A percentile compares a stretch with the other conserved stretches of the same genome.
Conservation (phyloP, 2,113 vertebrate species). For the Centropristis striata region DNA sequence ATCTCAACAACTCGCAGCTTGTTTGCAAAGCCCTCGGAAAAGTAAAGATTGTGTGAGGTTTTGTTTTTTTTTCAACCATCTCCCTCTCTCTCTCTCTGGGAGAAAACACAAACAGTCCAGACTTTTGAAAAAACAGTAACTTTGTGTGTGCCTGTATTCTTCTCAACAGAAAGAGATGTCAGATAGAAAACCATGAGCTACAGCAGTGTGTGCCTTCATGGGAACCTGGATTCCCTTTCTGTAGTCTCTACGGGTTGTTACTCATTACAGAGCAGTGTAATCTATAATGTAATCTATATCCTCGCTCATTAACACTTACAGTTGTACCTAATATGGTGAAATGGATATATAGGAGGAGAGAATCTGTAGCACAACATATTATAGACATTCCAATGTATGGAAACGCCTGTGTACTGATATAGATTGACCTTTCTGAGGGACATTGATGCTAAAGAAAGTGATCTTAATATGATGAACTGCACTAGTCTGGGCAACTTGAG, state of each 20-base stretch:
- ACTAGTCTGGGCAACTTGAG: not conserved
- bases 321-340: constrained; percentile 17
- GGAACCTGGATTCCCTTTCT: constrained; percentile 30
- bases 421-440: constrained; percentile 13
- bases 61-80: not conserved
- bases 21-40: not conserved
- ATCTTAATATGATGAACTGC: not conserved
- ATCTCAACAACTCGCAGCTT: not conserved
- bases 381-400: constrained; percentile 70
- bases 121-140: not conserved
- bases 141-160: not conserved
- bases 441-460: constrained; percentile 10
- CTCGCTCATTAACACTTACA: constrained; percentile 10
- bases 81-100: not conserved
- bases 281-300: constrained; percentile 9
- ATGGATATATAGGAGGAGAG: constrained; percentile 1
- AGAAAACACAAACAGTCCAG: not conserved
- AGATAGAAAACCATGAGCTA: constrained; percentile 7
- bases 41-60: not conserved
- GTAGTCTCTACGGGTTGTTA: not conserved
- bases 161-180: constrained; percentile 5
- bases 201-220: constrained; percentile 58
- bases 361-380: constrained; percentile 39
- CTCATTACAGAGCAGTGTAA: constrained; percentile 29
- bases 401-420: constrained; percentile 17